These are phyloP conservation scores for Hycleus cichorii DNA, from an alignment of 1,140 invertebrate species.

Conservation along the genomic window DNA sequence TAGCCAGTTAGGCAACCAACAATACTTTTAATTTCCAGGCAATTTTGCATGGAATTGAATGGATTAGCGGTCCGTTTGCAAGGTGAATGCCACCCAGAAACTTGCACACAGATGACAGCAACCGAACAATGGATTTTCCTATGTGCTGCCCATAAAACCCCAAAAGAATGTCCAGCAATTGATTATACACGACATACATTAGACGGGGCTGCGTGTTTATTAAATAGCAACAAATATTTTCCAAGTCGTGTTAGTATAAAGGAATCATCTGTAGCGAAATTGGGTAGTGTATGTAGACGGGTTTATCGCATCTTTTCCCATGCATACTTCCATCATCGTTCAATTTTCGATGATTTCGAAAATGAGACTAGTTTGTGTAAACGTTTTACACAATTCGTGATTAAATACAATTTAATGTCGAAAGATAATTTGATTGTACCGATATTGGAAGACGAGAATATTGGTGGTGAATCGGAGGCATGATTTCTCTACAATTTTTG, in stretches of 20 bases:
- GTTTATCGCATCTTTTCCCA: conserved; percentile 99
- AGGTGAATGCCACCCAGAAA: conserved; percentile 92
- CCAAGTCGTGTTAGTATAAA: conserved; percentile 99
- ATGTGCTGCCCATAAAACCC: conserved; percentile 99
- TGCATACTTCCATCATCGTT: conserved; percentile 96
- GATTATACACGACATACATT: conserved; percentile 99
- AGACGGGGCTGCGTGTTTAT: conserved; percentile 95
- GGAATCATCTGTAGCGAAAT: conserved; percentile 95
- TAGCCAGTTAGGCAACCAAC: conserved; percentile 28
- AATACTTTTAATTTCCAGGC: conserved; percentile 47
- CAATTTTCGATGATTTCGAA: conserved; percentile 98
- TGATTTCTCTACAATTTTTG: conserved; percentile 31
- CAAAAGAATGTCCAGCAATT: conserved; percentile 99
- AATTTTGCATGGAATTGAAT: conserved; percentile 99
- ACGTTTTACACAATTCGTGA: conserved; percentile 96
- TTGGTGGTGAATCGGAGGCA: conserved; percentile 66
- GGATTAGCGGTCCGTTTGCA: conserved; percentile 90
- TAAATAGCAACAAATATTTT: conserved; percentile 99
- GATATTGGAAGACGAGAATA: conserved; percentile 70
- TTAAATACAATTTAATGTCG: conserved; percentile 97
- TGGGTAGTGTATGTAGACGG: conserved; percentile 95
- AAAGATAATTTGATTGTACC: conserved; percentile 98
- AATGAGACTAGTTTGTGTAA: conserved; percentile 91
- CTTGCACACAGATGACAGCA: conserved; percentile 98
- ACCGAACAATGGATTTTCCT: conserved; percentile 99